Evolutionary conservation across 2,888 invertebrate species (phyloP).

Genomic region (Campoplex capitator): DNA sequence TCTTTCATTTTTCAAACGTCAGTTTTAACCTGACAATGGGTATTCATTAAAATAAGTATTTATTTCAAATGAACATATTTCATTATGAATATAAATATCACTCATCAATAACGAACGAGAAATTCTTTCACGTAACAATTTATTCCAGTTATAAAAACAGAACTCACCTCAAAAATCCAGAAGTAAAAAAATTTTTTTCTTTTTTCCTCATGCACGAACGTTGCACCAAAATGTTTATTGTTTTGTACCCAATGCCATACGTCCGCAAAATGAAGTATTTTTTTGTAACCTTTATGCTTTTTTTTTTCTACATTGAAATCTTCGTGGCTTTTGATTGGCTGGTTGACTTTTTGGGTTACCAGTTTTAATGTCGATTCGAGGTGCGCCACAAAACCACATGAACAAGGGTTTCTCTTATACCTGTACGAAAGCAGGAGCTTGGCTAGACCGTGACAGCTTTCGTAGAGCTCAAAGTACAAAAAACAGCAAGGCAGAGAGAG

Average conservation of each 20-base stretch:
- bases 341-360: neutral
- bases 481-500: neutral
- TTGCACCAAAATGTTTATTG: neutral
- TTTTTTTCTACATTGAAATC: neutral
- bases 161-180: neutral
- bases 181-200: neutral
- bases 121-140: too few species aligned
- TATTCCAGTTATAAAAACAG: neutral
- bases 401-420: neutral
- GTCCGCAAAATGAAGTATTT: neutral
- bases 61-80: too few species aligned
- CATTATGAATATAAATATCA: too few species aligned
- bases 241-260: neutral
- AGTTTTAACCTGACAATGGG: neutral
- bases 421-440: conserved; percentile 14
- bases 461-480: neutral
- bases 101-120: too few species aligned
- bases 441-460: neutral
- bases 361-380: conserved; percentile 23
- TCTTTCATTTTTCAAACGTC: neutral
- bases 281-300: neutral
- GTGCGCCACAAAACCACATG: conserved; percentile 28
- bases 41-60: neutral
- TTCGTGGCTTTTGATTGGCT: neutral
- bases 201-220: neutral